Evolutionary conservation across 2,797 vertebrate species (phyloP).

Genomic region (Loris lydekkerianus): DNA sequence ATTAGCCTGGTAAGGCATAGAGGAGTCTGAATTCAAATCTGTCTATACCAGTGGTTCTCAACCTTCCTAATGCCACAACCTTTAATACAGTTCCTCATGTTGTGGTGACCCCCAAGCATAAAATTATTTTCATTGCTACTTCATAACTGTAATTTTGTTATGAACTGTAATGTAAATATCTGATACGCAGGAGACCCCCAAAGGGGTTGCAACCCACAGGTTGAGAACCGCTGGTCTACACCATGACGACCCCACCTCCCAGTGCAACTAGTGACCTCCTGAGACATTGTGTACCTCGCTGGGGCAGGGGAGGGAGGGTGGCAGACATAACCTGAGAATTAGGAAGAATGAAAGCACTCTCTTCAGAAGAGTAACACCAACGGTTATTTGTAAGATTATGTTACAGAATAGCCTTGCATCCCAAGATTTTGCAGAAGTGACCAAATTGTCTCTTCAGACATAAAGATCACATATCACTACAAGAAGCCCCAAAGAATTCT

Average conservation of each 20-base stretch:
- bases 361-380: neutral
- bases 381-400: accelerated
- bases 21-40: neutral
- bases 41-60: neutral
- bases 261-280: neutral
- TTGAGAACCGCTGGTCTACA: too few species aligned
- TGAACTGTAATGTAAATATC: too few species aligned
- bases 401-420: neutral
- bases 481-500: neutral
- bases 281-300: neutral
- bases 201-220: too few species aligned
- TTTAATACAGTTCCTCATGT: too few species aligned
- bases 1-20: neutral
- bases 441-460: neutral
- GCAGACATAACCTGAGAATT: accelerated
- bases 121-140: too few species aligned
- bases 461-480: neutral
- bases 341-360: neutral
- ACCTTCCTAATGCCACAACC: too few species aligned
- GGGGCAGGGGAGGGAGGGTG: accelerated
- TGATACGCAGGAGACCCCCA: too few species aligned
- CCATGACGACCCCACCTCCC: neutral
- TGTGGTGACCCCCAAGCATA: too few species aligned
- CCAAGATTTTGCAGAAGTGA: neutral
- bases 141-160: too few species aligned